Base-by-base conservation (phyloP, 2,797 vertebrate species). In the Fistularia commersonii region DNA sequence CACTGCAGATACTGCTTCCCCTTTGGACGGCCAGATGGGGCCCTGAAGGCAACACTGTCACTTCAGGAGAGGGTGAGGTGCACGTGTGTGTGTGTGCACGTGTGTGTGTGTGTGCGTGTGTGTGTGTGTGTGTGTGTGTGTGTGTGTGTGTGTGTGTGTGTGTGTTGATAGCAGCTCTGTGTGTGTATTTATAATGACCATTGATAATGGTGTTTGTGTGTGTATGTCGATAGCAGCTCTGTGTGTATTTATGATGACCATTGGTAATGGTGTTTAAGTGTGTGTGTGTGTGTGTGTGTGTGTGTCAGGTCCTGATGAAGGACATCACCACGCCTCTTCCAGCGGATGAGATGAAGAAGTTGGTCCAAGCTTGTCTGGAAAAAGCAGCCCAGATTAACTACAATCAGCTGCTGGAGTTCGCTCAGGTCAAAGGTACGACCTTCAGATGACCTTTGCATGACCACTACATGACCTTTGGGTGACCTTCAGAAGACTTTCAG, bases 1-100 rank as follows among this genome's bases (percentile, higher is more conserved):
- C n/a, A n/a, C n/a, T 64, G 64, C 87, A 99, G 96, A 82, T 99
- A 99, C 70, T 98, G 95, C 78, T 99, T 98, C 77, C 97, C 97
- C 41, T 99, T 99, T 65, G 96, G 97, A 69, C 90, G 95, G 78
- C 96, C 97, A 72, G 97, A 99, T 90, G 97, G 97, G 81, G 94
- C 97, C 72, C 88, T 99, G 62, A 99, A 97, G 91, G 96, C 96
- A 41, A 98, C 94, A 1, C 92, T 99, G 33, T 97, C 96, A 7
- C 90, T 99, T 73, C 92, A 97, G 68, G 96, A 98, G 87, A 90
- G 96, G 91, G 96, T 99, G 92, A 86, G 81, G 1, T 46, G 41
- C 55, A 12, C 8, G 8, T 35, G n/a, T n/a, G n/a, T n/a, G n/a
- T n/a, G n/a, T n/a, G n/a, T n/a, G n/a, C n/a, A n/a, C n/a, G n/a